Base-by-base conservation (phyloP, 1,140 invertebrate genomes). In the Fopius arisanus region DNA sequence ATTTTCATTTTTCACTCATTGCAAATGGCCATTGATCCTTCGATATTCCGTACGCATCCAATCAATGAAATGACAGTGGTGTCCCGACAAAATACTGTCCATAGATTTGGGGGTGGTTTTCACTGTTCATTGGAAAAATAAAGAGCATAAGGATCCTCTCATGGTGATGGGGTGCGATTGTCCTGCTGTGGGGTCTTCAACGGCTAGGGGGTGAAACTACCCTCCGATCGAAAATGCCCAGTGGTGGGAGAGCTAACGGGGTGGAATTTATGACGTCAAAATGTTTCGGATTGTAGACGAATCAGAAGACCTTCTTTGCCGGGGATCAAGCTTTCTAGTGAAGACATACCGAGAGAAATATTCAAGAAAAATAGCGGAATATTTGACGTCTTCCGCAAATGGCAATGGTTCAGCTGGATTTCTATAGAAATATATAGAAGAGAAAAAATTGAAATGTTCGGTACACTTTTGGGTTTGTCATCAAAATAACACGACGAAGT, bases 221-320 rank as follows among this genome's bases (percentile, higher is more conserved):
- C 29, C 40, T 28, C 33, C 74, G 74, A 76, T 74, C 74, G 74
- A 78, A 78, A 74, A 59, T 74, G 21, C 72, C 51, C 71, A 72
- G 67, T 48, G 62, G 59, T 70, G 66, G 69, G 72, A 67, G 67
- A 48, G 23, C 33, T 14, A 31, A 65, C 14, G 10, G 33, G 37
- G 43, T 16, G 43, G 43, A 48, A 48, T 48, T 14, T n/a, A 16
- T 48, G 43, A 48, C n/a, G 43, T n/a, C n/a, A 14, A 48, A 48
- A 48, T 48, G 9, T 19, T 48, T n/a, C 16, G 16, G n/a, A 14
- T 48, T 48, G 1, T 16, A 19, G 43, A 12, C 14, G 16, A 48
- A 48, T 12, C 7, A n/a, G 1, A 37, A 37, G 7, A 37, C 2
- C 12, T 37, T 37, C 12, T 37, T 37, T 37, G 9, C 33, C 33